These are phyloP conservation scores for Chironomus tentans DNA, from an alignment of 2,888 invertebrate species.

Conservation along the genomic window DNA sequence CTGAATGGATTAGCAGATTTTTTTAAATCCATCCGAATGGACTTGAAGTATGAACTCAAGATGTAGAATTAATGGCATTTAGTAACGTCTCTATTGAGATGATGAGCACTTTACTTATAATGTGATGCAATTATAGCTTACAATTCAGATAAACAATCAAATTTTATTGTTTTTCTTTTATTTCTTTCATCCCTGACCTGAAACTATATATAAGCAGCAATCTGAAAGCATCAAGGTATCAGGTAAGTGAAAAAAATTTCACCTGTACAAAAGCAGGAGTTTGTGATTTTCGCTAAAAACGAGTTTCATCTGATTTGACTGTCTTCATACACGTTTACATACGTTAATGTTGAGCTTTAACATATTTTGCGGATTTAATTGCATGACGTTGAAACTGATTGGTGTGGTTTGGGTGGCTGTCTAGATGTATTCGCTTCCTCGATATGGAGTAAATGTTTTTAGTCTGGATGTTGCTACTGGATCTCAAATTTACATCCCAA, in stretches of 20 bases:
- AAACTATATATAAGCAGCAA: neutral
- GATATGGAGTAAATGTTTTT: no score
- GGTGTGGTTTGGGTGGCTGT: no score
- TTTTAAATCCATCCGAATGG: neutral
- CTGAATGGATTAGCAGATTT: neutral
- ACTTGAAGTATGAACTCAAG: neutral
- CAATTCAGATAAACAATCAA: neutral
- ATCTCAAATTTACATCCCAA: no score
- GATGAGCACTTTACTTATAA: neutral
- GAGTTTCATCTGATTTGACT: neutral
- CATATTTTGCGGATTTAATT: neutral
- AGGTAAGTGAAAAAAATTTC: neutral
- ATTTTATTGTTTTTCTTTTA: no score
- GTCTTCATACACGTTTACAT: neutral
- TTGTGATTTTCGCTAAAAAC: neutral
- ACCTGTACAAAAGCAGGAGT: neutral
- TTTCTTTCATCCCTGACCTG: neutral
- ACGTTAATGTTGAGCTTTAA: neutral
- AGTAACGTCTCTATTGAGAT: neutral
- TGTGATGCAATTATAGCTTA: neutral
- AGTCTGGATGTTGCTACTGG: no score
- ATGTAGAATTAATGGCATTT: conserved; percentile 1
- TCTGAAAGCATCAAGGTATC: no score
- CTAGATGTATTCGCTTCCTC: no score
- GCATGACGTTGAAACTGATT: no score